These are phyloP conservation scores for Girardinus metallicus DNA, from an alignment of 2,797 vertebrate genomes.

Conservation along the genomic window DNA sequence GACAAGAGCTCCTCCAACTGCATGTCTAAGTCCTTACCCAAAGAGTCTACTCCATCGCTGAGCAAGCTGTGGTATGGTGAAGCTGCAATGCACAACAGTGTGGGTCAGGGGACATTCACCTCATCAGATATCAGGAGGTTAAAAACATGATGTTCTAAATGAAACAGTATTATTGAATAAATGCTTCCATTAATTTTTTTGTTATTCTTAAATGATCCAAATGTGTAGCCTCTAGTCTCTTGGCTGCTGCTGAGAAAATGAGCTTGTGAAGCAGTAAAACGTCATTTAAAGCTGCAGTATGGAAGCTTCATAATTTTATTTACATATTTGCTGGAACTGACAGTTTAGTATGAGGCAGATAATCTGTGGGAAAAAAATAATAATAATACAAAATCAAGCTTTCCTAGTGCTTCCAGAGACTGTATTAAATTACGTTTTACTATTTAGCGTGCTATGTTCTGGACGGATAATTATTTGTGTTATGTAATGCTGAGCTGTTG, in stretches of 20 bases:
- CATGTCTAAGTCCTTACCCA: slow-evolving; percentile 76
- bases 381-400: too few species aligned
- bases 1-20: neutral
- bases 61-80: slow-evolving; percentile 72
- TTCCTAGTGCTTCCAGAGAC: too few species aligned
- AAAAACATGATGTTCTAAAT: neutral
- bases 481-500: too few species aligned
- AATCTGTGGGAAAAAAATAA: too few species aligned
- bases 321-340: too few species aligned
- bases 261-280: neutral
- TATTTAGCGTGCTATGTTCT: too few species aligned
- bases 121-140: neutral
- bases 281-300: neutral
- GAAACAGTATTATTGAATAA: neutral
- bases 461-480: too few species aligned
- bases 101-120: slow-evolving; percentile 19
- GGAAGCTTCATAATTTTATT: too few species aligned
- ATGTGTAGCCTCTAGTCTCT: neutral
- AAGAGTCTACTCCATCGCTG: slow-evolving; percentile 74
- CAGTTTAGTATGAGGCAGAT: too few species aligned
- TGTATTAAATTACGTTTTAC: too few species aligned
- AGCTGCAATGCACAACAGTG: slow-evolving; percentile 77
- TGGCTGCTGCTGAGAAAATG: neutral
- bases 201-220: neutral
- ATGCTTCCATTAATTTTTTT: neutral